Percentiles rank a stretch among this genome's conserved stretches.
These are phyloP conservation scores for Pterostichus niger DNA, from an alignment of 2,888 invertebrate species.

Conservation along the genomic window DNA sequence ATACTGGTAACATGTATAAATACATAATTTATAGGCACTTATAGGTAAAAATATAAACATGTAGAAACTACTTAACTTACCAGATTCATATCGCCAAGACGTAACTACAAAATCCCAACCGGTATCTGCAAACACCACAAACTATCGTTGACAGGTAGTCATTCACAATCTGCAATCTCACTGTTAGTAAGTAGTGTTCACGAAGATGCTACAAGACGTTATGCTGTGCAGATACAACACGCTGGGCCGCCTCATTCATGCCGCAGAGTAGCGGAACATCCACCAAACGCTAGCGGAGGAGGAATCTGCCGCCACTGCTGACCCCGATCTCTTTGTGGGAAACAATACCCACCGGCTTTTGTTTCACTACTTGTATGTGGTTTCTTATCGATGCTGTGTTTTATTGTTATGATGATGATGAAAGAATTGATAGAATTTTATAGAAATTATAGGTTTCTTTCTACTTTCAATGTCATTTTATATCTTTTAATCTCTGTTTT, in stretches of 20 bases:
- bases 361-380: background rate
- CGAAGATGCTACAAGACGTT: slow-evolving; percentile 7
- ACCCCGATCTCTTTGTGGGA: background rate
- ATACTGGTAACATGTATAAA: too few relatives aligned
- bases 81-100: background rate
- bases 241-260: background rate
- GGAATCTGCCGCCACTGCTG: slow-evolving; percentile 14
- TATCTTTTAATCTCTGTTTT: background rate
- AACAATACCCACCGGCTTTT: slow-evolving; percentile 30
- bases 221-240: background rate
- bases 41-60: too few relatives aligned
- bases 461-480: background rate
- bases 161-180: background rate
- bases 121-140: background rate
- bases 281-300: background rate
- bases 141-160: background rate
- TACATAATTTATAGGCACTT: too few relatives aligned
- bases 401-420: slow-evolving; percentile 2
- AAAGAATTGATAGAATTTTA: background rate
- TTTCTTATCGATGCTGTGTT: background rate
- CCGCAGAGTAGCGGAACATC: background rate
- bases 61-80: too few relatives aligned
- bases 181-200: background rate
- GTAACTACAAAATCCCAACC: background rate
- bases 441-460: background rate